A percentile compares a stretch with the other conserved stretches of the same genome.
Evolutionary conservation across 2,888 invertebrate species (phyloP).

Genomic region (Monopis laevigella): DNA sequence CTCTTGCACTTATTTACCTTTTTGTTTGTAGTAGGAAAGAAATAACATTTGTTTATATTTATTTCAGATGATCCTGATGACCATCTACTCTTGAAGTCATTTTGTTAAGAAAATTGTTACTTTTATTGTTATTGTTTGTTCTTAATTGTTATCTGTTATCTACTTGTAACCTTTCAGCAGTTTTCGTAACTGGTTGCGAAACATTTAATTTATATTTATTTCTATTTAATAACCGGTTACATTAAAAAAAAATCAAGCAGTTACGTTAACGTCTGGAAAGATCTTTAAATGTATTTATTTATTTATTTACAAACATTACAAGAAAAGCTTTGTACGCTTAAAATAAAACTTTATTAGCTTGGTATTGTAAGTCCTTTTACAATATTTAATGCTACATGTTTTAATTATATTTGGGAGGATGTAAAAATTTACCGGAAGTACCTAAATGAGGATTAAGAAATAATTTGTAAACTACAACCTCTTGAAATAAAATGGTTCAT

Average conservation of each 20-base stretch:
- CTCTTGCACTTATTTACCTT: too few species aligned
- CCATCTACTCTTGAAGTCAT: conserved; percentile 65
- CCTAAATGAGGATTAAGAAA: too few species aligned
- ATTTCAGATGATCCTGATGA: conserved; percentile 71
- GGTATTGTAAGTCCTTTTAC: conserved; percentile 8
- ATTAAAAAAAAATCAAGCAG: too few species aligned
- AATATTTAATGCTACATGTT: conserved; percentile 1
- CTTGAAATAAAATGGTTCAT: too few species aligned
- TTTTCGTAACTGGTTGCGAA: too few species aligned
- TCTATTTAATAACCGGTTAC: too few species aligned
- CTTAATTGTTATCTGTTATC: neutral
- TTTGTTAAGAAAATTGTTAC: conserved; percentile 7
- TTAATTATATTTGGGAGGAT: neutral
- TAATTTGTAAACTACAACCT: too few species aligned
- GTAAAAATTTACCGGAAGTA: too few species aligned
- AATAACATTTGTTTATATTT: conserved; percentile 15
- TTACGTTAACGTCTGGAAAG: too few species aligned
- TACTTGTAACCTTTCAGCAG: conserved; percentile 1
- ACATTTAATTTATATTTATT: too few species aligned
- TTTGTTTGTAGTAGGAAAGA: neutral
- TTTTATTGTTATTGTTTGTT: conserved; percentile 1
- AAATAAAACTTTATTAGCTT: neutral
- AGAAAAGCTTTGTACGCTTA: neutral
- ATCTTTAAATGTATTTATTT: too few species aligned
- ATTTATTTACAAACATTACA: too few species aligned